Base-by-base conservation (phyloP, 2,113 vertebrate genomes). In the Sapayoa aenigma region DNA sequence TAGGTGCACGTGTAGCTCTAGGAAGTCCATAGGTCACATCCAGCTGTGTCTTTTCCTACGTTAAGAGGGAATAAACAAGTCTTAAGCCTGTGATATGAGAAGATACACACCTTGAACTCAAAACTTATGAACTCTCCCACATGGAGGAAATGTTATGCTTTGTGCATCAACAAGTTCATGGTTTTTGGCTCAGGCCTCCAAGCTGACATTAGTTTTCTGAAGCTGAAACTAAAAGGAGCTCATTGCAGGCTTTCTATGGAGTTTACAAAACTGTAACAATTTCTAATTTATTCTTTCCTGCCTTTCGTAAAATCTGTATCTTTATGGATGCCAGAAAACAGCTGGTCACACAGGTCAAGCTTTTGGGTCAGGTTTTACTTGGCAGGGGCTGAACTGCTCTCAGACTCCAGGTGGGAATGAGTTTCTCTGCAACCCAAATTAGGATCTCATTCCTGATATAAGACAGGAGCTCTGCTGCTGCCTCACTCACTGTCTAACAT, bases 221-320 rank as follows among this genome's bases (percentile, higher is more conserved):
- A 95, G 93, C 89, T 72, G 11, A 17, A 96, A 96, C 12, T 27
- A 79, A 93, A 95, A 94, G 44, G 68, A 96, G 67, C 67, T 95
- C 92, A 42, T 77, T 82, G 79, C 69, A 87, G 58, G 59, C 42
- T 93, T 89, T 78, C 35, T 27, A 9, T 6, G 55, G 93, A 86
- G 68, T 67, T 87, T 87, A 86, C 79, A 94, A 90, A 94, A 95
- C 84, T 53, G 24, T 50, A 58, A 76, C 75, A 50, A 89, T 65
- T 93, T 75, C 62, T 86, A 44, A 95, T 97, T 93, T 92, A 96
- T 95, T 91, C 84, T 55, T 97, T 97, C 94, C 94, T 96, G 92
- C 68, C 67, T 94, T 88, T 86, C 59, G 84, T 67, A 39, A 93
- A 82, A 41, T 65, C 90, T 75, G 52, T 22, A 15, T 79, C 89